Percentiles rank a stretch among this genome's conserved stretches.
phyloP scores from a whole-genome alignment of 2,113 vertebrate genomes.

The Pogona vitticeps region DNA sequence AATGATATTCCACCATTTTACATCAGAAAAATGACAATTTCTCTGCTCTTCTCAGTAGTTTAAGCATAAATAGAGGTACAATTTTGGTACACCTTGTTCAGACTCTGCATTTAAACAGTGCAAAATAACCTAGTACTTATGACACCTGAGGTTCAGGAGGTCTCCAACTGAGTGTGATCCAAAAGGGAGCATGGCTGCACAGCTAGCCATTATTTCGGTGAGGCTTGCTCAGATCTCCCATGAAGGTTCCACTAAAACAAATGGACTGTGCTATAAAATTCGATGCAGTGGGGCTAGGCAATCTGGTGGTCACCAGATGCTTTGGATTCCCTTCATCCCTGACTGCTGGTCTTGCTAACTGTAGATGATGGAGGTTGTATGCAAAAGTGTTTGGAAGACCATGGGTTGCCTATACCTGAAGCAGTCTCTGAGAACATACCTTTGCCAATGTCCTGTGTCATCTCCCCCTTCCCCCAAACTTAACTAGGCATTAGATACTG shows the following conservation, averaged over 20 bases:
- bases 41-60: conserved; percentile 37
- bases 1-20: neutral
- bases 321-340: neutral
- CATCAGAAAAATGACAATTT: conserved; percentile 16
- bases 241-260: neutral
- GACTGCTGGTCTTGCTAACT: neutral
- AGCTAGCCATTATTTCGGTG: neutral
- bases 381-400: neutral
- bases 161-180: neutral
- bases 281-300: neutral
- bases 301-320: neutral
- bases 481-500: conserved; percentile 13
- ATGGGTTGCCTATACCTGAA: neutral
- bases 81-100: neutral
- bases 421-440: neutral
- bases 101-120: conserved; percentile 16
- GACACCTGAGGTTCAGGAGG: neutral
- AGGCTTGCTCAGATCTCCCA: neutral
- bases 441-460: neutral
- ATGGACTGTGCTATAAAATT: neutral
- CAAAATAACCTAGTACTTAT: conserved; percentile 2
- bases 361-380: neutral
- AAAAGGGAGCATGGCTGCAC: neutral
- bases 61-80: conserved; percentile 49
- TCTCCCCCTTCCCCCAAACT: conserved; percentile 6